Percentiles rank a stretch among this genome's conserved stretches.
Conservation (phyloP, 2,113 vertebrate genomes). For the Psophia crepitans region DNA sequence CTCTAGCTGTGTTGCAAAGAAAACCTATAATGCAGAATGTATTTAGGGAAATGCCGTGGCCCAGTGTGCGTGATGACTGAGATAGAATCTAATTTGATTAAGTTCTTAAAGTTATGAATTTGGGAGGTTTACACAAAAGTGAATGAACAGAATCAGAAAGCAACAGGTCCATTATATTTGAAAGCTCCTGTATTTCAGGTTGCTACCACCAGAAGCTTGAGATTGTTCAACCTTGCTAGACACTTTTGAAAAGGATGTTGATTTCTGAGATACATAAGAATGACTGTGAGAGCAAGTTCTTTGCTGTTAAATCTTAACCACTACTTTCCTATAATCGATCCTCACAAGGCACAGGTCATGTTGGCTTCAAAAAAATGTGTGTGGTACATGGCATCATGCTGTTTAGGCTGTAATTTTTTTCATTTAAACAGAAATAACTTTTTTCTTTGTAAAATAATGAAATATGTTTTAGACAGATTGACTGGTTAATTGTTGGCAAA, state of each 20-base stretch:
- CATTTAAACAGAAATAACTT: not conserved
- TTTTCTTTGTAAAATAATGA: not conserved
- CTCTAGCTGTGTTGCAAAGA: not conserved
- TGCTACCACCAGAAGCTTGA: not conserved
- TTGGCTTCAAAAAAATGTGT: not conserved
- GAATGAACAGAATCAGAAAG: not conserved
- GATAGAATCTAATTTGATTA: not conserved
- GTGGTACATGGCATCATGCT: accelerated
- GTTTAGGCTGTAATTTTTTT: not conserved
- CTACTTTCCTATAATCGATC: not conserved
- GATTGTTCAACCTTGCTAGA: not conserved
- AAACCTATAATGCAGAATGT: not conserved
- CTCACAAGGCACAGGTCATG: not conserved
- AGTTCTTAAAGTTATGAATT: not conserved
- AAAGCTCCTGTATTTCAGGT: not conserved
- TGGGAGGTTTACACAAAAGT: not conserved
- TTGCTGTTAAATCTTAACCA: not conserved
- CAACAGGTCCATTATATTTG: not conserved
- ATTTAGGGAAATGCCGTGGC: not conserved
- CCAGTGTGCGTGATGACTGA: not conserved
- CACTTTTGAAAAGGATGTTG: not conserved
- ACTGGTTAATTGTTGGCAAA: constrained; percentile 46
- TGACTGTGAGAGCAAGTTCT: not conserved
- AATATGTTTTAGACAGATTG: not conserved
- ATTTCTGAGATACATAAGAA: not conserved